Percentiles rank a stretch among this genome's conserved stretches.
phyloP scores from a whole-genome alignment of 2,113 vertebrate genomes.

The Phrynocephalus versicolor region DNA sequence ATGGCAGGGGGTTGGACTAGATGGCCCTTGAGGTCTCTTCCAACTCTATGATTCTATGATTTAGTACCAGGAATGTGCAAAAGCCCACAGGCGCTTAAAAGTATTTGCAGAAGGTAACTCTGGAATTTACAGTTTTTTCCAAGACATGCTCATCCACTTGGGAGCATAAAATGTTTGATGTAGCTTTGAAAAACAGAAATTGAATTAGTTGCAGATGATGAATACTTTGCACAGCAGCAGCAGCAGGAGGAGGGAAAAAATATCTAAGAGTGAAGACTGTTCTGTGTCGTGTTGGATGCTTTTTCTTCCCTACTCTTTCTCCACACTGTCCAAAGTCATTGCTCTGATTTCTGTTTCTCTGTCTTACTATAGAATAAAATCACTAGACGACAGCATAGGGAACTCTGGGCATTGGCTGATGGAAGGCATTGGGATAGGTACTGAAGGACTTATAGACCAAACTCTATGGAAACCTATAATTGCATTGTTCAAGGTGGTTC shows the following conservation, averaged over 20 bases:
- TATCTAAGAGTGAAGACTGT: not conserved
- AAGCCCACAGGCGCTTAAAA: accelerated
- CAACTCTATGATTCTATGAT: too few species aligned
- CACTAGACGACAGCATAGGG: not conserved
- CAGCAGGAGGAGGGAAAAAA: too few species aligned
- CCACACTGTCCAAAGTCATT: not conserved
- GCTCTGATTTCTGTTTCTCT: not conserved
- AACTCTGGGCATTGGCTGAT: not conserved
- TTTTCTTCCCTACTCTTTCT: not conserved
- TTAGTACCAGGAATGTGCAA: not conserved
- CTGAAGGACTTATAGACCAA: not conserved
- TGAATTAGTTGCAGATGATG: not conserved
- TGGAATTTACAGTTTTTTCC: not conserved
- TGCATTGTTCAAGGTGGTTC: not conserved
- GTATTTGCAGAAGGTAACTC: not conserved
- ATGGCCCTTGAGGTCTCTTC: too few species aligned
- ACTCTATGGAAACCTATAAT: not conserved
- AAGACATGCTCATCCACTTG: not conserved
- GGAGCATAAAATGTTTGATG: not conserved
- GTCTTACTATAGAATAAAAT: not conserved
- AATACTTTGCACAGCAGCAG: not conserved
- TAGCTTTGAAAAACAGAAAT: not conserved
- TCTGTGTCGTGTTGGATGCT: not conserved
- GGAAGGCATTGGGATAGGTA: not conserved
- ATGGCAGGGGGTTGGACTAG: too few species aligned